Percentiles rank a stretch among this genome's conserved stretches.
These are phyloP conservation scores for Drosophila paulistorum DNA, from an alignment of 1,140 invertebrate genomes.

Conservation along the genomic window DNA sequence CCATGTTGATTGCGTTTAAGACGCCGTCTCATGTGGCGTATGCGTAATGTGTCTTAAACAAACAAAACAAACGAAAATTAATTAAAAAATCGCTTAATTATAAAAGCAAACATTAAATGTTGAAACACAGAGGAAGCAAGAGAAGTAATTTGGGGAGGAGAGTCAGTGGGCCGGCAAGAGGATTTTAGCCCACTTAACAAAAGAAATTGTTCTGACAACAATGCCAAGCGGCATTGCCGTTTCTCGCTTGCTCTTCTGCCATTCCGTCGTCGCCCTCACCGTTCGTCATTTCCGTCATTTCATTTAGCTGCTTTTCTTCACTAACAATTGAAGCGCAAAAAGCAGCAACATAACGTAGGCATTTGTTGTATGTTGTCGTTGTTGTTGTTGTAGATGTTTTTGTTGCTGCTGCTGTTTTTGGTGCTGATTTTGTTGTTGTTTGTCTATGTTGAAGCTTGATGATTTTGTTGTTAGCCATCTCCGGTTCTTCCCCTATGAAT, in stretches of 20 bases:
- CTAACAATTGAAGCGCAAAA: slow-evolving; percentile 60
- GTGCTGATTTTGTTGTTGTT: neutral
- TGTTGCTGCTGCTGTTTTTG: neutral
- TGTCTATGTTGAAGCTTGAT: slow-evolving; percentile 27
- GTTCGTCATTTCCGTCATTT: neutral
- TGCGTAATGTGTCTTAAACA: slow-evolving; percentile 42
- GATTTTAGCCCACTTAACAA: slow-evolving; percentile 10
- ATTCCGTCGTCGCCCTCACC: slow-evolving; percentile 13
- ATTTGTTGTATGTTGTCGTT: slow-evolving; percentile 51
- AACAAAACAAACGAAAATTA: slow-evolving; percentile 64
- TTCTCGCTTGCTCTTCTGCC: neutral
- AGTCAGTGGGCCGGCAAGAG: slow-evolving; percentile 10
- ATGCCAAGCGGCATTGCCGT: neutral
- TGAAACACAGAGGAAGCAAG: slow-evolving; percentile 25
- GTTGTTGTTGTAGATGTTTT: slow-evolving; percentile 6
- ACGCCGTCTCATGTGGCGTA: slow-evolving; percentile 37
- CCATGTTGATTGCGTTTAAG: neutral
- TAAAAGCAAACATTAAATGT: slow-evolving; percentile 68
- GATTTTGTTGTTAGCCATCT: slow-evolving; percentile 31
- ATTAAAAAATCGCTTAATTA: slow-evolving; percentile 77
- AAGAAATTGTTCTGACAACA: slow-evolving; percentile 11
- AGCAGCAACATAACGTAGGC: slow-evolving; percentile 50
- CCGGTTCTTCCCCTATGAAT: slow-evolving; percentile 3
- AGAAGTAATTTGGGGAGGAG: too few relatives aligned
- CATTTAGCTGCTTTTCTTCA: slow-evolving; percentile 55